A percentile compares a stretch with the other conserved stretches of the same genome.
These are phyloP conservation scores for Emydura subglobosa DNA, from an alignment of 2,113 vertebrate species.

Conservation along the genomic window DNA sequence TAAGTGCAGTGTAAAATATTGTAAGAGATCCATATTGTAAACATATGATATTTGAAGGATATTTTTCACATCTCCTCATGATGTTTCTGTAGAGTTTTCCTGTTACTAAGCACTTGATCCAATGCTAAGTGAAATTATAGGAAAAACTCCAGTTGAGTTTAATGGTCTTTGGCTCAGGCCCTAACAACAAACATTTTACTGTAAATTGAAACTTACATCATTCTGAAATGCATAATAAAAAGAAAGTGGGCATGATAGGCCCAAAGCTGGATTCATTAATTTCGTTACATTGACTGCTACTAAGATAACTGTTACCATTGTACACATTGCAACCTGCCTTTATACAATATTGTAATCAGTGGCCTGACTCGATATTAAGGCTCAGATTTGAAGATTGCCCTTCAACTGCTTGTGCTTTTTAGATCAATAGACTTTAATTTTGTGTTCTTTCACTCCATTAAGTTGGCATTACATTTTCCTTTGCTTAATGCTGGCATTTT, in stretches of 20 bases:
- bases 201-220: background rate
- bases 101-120: background rate
- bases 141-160: background rate
- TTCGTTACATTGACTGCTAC: background rate
- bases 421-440: background rate
- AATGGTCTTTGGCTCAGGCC: background rate
- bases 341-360: background rate
- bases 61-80: background rate
- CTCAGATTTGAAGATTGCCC: background rate
- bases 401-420: background rate
- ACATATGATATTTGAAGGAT: background rate
- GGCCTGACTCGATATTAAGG: background rate
- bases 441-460: slow-evolving; percentile 12
- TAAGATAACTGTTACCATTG: background rate
- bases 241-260: background rate
- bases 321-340: background rate
- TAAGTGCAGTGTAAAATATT: background rate
- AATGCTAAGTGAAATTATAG: background rate
- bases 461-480: background rate
- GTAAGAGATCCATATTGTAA: background rate
- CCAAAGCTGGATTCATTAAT: background rate
- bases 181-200: background rate
- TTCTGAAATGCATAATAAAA: background rate
- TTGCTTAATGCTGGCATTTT: background rate
- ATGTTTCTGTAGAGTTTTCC: background rate